A percentile compares a stretch with the other conserved stretches of the same genome.
Conservation (phyloP, 2,113 vertebrate genomes). For the Galbula dea region DNA sequence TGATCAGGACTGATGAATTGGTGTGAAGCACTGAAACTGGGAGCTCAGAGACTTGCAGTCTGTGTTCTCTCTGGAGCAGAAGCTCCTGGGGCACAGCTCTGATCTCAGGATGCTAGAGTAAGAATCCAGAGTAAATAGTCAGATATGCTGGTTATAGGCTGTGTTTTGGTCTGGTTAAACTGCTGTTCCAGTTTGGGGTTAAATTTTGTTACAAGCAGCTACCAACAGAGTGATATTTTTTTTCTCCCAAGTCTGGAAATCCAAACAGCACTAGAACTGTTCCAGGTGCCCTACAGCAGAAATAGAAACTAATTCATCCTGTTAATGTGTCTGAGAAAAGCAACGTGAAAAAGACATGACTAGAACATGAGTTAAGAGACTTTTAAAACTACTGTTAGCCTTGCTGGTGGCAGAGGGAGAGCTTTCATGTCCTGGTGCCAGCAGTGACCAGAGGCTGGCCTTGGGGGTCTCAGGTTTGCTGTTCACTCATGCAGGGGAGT, state of each 20-base stretch:
- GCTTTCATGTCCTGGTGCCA: rapidly evolving
- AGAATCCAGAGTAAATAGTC: not conserved
- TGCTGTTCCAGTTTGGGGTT: not conserved
- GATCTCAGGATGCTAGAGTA: not conserved
- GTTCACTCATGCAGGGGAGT: not conserved
- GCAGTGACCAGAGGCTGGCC: not conserved
- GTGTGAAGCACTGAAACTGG: not conserved
- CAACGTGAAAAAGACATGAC: not conserved
- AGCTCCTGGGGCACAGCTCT: not conserved
- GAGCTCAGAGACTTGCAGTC: not conserved
- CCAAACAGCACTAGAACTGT: not conserved
- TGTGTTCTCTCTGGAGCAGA: not conserved
- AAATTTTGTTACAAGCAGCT: not conserved
- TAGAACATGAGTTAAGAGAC: not conserved
- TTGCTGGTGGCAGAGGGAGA: not conserved
- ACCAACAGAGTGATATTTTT: not conserved
- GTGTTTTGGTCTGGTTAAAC: not conserved
- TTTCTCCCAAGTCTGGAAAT: not conserved
- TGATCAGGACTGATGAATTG: not conserved
- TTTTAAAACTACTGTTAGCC: not conserved
- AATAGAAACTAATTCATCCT: not conserved
- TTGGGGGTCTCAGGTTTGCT: not conserved
- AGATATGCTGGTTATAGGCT: not conserved
- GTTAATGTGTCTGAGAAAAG: not conserved
- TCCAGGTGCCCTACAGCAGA: not conserved